Percentiles rank a stretch among this genome's conserved stretches.
Evolutionary conservation across 2,113 vertebrate genomes (phyloP).

Genomic region (Eptatretus burgeri): DNA sequence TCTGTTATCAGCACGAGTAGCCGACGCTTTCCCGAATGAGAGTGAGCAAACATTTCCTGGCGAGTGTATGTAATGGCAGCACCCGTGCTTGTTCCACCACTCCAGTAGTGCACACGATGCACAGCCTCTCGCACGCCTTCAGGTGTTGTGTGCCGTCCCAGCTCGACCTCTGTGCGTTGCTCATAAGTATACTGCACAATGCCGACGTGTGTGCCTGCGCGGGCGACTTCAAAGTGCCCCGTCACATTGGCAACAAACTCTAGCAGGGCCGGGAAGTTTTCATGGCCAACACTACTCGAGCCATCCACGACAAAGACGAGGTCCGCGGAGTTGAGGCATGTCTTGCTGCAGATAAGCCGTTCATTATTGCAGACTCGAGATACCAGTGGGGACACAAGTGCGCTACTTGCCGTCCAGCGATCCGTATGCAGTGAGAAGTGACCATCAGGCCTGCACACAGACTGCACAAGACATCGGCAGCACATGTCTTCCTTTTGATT

Average conservation of each 20-base stretch:
- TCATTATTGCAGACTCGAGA: too few species aligned
- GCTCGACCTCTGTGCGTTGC: slow-evolving; percentile 18
- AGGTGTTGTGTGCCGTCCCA: slow-evolving; percentile 22
- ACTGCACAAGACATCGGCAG: too few species aligned
- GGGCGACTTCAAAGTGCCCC: slow-evolving; percentile 21
- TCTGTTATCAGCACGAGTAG: slow-evolving; percentile 90
- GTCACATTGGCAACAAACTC: slow-evolving; percentile 20
- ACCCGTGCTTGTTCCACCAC: slow-evolving; percentile 21
- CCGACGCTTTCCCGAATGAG: slow-evolving; percentile 81
- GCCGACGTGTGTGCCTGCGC: slow-evolving; percentile 21
- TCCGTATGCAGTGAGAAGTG: too few species aligned
- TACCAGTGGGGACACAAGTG: too few species aligned
- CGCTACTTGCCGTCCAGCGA: too few species aligned
- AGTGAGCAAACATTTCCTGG: slow-evolving; percentile 68
- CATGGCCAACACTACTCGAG: slow-evolving; percentile 20
- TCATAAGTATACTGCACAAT: slow-evolving; percentile 26
- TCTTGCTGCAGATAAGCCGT: too few species aligned
- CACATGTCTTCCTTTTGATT: too few species aligned
- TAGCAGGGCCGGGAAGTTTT: slow-evolving; percentile 22
- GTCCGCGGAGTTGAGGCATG: slow-evolving; percentile 15
- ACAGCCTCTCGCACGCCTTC: slow-evolving; percentile 18
- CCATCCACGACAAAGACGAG: slow-evolving; percentile 37
- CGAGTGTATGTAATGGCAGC: slow-evolving; percentile 58
- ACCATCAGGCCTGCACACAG: too few species aligned
- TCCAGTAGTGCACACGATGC: slow-evolving; percentile 15